These are phyloP conservation scores for Sepiola atlantica DNA, from an alignment of 2,888 invertebrate genomes.

Conservation along the genomic window DNA sequence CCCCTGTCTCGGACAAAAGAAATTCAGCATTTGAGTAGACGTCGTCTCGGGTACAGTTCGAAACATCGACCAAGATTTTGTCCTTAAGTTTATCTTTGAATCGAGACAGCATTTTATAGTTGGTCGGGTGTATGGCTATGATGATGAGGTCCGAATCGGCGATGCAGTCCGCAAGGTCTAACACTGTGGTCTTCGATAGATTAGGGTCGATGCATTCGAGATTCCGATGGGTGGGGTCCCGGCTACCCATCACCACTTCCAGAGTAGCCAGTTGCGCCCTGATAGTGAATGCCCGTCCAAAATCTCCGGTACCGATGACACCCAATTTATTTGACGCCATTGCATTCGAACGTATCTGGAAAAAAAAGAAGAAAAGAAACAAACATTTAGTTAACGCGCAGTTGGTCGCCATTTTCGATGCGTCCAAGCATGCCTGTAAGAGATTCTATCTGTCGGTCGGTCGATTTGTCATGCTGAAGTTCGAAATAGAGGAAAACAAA, in stretches of 20 bases:
- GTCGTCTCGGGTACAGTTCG: slow-evolving; percentile 59
- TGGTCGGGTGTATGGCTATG: slow-evolving; percentile 64
- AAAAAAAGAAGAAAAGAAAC: neutral
- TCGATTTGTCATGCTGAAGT: no score
- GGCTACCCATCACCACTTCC: slow-evolving; percentile 67
- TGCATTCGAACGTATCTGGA: neutral
- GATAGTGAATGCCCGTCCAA: slow-evolving; percentile 63
- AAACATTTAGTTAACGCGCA: no score
- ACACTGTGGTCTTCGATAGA: slow-evolving; percentile 59
- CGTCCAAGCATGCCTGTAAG: no score
- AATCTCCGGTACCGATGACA: slow-evolving; percentile 69
- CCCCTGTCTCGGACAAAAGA: slow-evolving; percentile 58
- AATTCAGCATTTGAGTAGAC: slow-evolving; percentile 63
- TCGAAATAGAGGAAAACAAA: no score
- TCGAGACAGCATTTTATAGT: slow-evolving; percentile 57
- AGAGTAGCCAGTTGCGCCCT: slow-evolving; percentile 62
- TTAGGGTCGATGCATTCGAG: slow-evolving; percentile 58
- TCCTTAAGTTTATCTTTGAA: slow-evolving; percentile 55
- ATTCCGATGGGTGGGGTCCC: slow-evolving; percentile 57
- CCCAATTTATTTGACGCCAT: slow-evolving; percentile 54
- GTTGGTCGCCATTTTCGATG: no score
- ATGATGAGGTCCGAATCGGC: slow-evolving; percentile 56
- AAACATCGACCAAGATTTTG: slow-evolving; percentile 67
- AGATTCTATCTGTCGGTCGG: no score
- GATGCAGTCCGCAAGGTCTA: slow-evolving; percentile 55